Base-by-base conservation (phyloP, 2,888 invertebrate genomes). In the Mystacides longicornis region DNA sequence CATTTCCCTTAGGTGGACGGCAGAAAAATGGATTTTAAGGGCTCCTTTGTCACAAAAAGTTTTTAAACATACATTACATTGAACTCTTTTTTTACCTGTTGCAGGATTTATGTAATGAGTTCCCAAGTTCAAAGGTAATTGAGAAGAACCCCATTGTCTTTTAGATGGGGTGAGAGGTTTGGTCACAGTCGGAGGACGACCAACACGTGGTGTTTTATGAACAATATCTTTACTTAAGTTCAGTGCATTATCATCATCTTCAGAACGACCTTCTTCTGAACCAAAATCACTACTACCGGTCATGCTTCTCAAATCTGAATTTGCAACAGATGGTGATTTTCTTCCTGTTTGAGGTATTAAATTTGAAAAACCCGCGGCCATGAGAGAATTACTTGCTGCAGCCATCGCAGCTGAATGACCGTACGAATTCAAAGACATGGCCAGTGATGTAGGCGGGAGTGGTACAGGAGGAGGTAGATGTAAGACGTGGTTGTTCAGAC, bases 31-130 rank as follows among this genome's bases (percentile, higher is more conserved):
- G 5, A 99, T 99, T 75, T 99, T 99, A 21, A 99, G 79, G 1
- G 99, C 99, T 59, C 98, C 99, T 77, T 99, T 99, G 78, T 99
- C 99, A 80, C 99, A 99, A 76, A 99, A 99, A 16, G 98, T 98
- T 76, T 99, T 99, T 59, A 96, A 77, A 70, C 99, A 99, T 43
- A 96, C 95, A 66, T 96, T 94, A 73, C 99, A 99, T 70, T 97
- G 93, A 2, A 98, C 97, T 62, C 98, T 83, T 69, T 96, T 96
- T 73, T 98, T 98, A 0, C 93, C 93, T 0, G 93, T 93, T 0
- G 91, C 86, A 1, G 93, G 93, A 68, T 93, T 94, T 23, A 93
- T 92, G 62, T 93, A 90, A 64, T 93, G 90, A 0, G 93, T 92
- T 11, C 93, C 92, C 60, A 91, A 74, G 64, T 91, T 91, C 2